A percentile compares a stretch with the other conserved stretches of the same genome.
These are phyloP conservation scores for Ovibos moschatus DNA, from an alignment of 2,113 vertebrate genomes.

Conservation along the genomic window DNA sequence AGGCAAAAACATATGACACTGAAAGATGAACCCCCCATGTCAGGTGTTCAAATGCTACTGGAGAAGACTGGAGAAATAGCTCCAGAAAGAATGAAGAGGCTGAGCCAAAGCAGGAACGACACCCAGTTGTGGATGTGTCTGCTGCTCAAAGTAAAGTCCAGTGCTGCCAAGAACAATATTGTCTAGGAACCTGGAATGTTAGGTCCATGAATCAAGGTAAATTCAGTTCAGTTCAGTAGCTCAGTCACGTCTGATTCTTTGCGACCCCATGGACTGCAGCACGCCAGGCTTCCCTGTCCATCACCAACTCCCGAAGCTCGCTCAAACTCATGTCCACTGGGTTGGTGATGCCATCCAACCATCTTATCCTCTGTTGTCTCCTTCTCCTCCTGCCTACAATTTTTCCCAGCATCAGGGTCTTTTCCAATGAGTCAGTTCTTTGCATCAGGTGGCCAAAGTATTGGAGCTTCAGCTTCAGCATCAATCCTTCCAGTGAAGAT, in stretches of 20 bases:
- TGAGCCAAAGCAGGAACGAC: background rate
- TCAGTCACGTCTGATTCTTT: background rate
- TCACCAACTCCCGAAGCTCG: background rate
- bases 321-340: background rate
- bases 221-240: background rate
- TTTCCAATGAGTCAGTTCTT: background rate
- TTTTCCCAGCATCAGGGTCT: background rate
- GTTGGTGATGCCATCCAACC: background rate
- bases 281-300: background rate
- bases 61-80: background rate
- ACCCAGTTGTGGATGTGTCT: background rate
- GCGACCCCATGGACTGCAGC: background rate
- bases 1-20: background rate
- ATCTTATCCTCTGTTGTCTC: background rate
- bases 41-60: background rate
- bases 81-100: background rate
- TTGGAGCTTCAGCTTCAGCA: background rate
- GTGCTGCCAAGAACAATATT: background rate
- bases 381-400: background rate
- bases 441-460: background rate
- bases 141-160: background rate
- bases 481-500: background rate
- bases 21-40: background rate
- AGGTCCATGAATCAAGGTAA: background rate
- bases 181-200: background rate